Evolutionary conservation across 2,888 invertebrate species (phyloP).

Genomic region (Pandemis cinnamomeana): DNA sequence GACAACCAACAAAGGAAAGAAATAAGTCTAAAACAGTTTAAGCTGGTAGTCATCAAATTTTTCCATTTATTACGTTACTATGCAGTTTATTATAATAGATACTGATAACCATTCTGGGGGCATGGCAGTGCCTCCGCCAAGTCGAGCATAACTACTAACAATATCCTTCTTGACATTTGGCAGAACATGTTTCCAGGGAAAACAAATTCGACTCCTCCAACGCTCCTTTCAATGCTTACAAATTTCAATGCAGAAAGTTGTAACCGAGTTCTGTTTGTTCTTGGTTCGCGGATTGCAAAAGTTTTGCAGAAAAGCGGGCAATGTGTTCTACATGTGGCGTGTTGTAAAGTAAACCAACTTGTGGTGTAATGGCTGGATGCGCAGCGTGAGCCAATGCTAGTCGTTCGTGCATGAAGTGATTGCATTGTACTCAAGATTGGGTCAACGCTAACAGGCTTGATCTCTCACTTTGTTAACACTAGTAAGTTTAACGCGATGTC

Average conservation of each 20-base stretch:
- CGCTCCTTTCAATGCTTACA: slow-evolving; percentile 19
- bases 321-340: slow-evolving; percentile 11
- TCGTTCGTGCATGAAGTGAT: slow-evolving; percentile 47
- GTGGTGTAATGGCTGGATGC: slow-evolving; percentile 22
- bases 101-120: no score
- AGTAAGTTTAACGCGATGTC: no score
- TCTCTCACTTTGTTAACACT: no score
- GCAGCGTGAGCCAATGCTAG: slow-evolving; percentile 34
- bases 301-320: slow-evolving; percentile 47
- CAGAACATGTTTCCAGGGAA: neutral
- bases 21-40: no score
- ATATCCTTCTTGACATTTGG: neutral
- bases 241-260: slow-evolving; percentile 25
- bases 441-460: neutral
- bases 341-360: slow-evolving; percentile 28
- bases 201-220: slow-evolving; percentile 4
- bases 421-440: neutral
- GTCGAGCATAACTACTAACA: no score
- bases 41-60: no score
- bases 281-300: slow-evolving; percentile 45
- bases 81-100: no score
- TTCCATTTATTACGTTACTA: no score
- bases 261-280: slow-evolving; percentile 37
- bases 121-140: no score
- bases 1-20: no score